Evolutionary conservation across 2,797 vertebrate genomes (phyloP).

Genomic region (Hippocampus kuda): DNA sequence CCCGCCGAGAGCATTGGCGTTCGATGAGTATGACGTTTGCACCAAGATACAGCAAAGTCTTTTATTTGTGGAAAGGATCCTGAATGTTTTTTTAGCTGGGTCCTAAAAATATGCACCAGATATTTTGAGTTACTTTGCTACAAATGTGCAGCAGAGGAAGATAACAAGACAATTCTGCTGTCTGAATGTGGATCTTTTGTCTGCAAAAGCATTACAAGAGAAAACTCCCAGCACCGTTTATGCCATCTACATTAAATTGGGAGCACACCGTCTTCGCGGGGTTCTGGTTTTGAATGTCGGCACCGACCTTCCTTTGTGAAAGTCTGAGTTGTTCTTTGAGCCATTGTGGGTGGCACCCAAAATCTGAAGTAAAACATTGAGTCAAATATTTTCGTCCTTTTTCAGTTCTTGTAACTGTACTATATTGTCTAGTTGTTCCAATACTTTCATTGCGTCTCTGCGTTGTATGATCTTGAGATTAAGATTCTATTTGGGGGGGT

Average conservation of each 20-base stretch:
- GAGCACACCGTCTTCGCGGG: too few species aligned
- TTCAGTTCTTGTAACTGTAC: too few species aligned
- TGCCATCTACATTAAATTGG: neutral
- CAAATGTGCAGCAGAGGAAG: neutral
- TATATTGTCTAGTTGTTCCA: too few species aligned
- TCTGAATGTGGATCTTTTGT: neutral
- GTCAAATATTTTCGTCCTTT: too few species aligned
- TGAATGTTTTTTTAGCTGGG: neutral
- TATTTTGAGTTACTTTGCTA: neutral
- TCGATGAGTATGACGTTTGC: neutral
- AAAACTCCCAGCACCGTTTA: neutral
- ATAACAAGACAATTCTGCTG: neutral
- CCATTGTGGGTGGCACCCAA: too few species aligned
- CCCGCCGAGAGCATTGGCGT: neutral
- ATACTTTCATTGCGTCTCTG: neutral
- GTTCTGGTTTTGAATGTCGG: neutral
- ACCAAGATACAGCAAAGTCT: neutral
- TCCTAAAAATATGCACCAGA: constrained; percentile 1
- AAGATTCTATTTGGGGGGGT: neutral
- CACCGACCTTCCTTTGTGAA: neutral
- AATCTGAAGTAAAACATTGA: too few species aligned
- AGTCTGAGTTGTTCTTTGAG: too few species aligned
- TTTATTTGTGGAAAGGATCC: constrained; percentile 4
- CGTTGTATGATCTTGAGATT: neutral
- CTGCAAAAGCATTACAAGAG: neutral